phyloP scores from a whole-genome alignment of 2,888 invertebrate species.

The Drosophila anomalipes region DNA sequence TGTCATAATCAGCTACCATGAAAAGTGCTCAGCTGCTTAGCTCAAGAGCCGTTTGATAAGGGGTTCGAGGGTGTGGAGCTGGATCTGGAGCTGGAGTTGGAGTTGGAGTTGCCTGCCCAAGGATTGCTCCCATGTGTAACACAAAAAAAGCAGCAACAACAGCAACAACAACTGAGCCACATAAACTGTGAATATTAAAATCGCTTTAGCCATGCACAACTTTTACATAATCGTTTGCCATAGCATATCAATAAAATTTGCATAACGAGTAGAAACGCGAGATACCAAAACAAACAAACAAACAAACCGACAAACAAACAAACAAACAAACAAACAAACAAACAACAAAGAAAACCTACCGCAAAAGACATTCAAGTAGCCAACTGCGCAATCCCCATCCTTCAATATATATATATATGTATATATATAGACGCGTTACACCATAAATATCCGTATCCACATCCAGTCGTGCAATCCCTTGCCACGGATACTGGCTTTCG shows the following conservation, averaged over 20 bases:
- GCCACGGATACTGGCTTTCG: slow-evolving; percentile 24
- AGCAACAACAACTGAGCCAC: slow-evolving; percentile 5
- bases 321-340: slow-evolving; percentile 8
- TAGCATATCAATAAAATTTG: slow-evolving; percentile 75
- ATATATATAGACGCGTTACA: not conserved
- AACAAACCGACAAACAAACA: not conserved
- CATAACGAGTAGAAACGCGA: slow-evolving; percentile 53
- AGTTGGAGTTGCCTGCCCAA: not conserved
- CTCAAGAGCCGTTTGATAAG: slow-evolving; percentile 21
- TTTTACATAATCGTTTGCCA: slow-evolving; percentile 73
- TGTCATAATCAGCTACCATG: slow-evolving; percentile 72
- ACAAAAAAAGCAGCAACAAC: slow-evolving; percentile 5
- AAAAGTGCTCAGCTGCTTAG: slow-evolving; percentile 34
- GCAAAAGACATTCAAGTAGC: slow-evolving; percentile 42
- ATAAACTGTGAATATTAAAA: slow-evolving; percentile 64
- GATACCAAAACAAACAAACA: slow-evolving; percentile 11
- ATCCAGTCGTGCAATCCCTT: slow-evolving; percentile 46
- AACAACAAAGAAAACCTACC: slow-evolving; percentile 24
- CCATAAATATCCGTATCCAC: slow-evolving; percentile 32
- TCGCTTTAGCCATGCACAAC: slow-evolving; percentile 66
- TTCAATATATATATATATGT: not conserved
- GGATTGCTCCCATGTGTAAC: slow-evolving; percentile 59
- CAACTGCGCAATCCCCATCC: not conserved
- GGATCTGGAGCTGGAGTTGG: not conserved
- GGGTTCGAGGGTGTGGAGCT: not conserved